Conservation (phyloP, 1,140 invertebrate species). For the Listronotus bonariensis region DNA sequence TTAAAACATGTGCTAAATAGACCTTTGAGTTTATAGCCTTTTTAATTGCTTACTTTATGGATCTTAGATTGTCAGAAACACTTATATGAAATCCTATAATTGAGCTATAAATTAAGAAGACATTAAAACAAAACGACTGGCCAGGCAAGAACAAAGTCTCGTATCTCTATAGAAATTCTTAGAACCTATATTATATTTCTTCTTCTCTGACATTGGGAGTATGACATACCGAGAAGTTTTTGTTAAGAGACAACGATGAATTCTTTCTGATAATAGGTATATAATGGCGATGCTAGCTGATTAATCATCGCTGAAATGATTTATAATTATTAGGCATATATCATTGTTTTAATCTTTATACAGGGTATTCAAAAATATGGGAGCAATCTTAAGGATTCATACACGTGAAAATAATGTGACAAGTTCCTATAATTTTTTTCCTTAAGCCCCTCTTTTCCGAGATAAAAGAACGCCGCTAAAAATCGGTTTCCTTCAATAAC, state of each 20-base stretch:
- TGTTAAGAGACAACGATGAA: neutral
- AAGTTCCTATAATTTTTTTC: too few relatives aligned
- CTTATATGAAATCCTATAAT: neutral
- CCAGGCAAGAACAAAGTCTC: neutral
- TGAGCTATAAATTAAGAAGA: constrained; percentile 17
- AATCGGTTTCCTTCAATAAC: too few relatives aligned
- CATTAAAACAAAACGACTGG: constrained; percentile 1
- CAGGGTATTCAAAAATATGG: too few relatives aligned
- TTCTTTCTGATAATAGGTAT: constrained; percentile 24
- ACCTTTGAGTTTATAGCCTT: neutral
- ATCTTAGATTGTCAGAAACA: neutral
- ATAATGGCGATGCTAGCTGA: constrained; percentile 10
- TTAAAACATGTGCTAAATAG: too few relatives aligned
- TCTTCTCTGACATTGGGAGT: neutral
- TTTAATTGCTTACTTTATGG: constrained; percentile 10
- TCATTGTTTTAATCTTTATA: too few relatives aligned
- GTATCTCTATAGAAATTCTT: constrained; percentile 8
- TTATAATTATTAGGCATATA: constrained; percentile 23
- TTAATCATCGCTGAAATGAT: constrained; percentile 11
- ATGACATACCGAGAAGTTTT: constrained; percentile 15
- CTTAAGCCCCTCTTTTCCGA: too few relatives aligned
- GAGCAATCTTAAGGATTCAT: too few relatives aligned
- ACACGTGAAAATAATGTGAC: too few relatives aligned
- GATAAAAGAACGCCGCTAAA: too few relatives aligned
- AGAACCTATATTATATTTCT: constrained; percentile 24